Evolutionary conservation across 2,888 invertebrate species (phyloP).

Genomic region (Leucozona laternaria): DNA sequence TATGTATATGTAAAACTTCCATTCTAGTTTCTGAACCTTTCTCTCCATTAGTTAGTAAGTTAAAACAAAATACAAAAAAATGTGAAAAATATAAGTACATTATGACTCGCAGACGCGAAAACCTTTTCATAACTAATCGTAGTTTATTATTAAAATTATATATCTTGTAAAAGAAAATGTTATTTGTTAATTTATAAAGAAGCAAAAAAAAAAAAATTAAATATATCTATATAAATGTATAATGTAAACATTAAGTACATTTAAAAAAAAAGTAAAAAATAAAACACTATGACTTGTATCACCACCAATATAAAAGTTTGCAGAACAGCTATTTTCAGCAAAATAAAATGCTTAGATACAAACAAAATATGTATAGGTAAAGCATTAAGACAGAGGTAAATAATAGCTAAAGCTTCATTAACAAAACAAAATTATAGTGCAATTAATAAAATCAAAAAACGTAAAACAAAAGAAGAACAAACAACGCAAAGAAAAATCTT

Average conservation of each 20-base stretch:
- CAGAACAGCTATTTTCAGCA: conserved; percentile 6
- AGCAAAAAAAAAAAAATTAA: not conserved
- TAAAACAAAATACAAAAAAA: conserved; percentile 16
- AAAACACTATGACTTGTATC: conserved; percentile 16
- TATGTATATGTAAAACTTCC: conserved; percentile 47
- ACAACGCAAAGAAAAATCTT: conserved; percentile 24
- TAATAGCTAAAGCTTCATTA: conserved; percentile 59
- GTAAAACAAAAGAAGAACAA: not conserved
- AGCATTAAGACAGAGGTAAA: conserved; percentile 30
- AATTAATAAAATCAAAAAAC: conserved; percentile 48
- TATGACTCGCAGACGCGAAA: not conserved
- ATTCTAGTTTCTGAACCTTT: conserved; percentile 43
- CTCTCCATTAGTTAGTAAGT: conserved; percentile 66
- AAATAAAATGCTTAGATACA: conserved; percentile 8
- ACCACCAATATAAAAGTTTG: conserved; percentile 26
- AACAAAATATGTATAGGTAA: conserved; percentile 14
- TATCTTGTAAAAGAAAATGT: conserved; percentile 56
- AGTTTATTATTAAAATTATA: conserved; percentile 34
- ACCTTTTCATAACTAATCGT: conserved; percentile 46
- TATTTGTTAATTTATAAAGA: conserved; percentile 55
- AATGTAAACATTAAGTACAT: conserved; percentile 56
- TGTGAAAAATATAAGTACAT: conserved; percentile 24
- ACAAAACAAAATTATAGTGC: conserved; percentile 60
- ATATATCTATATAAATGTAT: conserved; percentile 45
- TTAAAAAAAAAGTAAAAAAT: conserved; percentile 1